Evolutionary conservation across 2,113 vertebrate genomes (phyloP), one percentile per base, ranked within the genome.

Genomic region (Aleadryas rufinucha): DNA sequence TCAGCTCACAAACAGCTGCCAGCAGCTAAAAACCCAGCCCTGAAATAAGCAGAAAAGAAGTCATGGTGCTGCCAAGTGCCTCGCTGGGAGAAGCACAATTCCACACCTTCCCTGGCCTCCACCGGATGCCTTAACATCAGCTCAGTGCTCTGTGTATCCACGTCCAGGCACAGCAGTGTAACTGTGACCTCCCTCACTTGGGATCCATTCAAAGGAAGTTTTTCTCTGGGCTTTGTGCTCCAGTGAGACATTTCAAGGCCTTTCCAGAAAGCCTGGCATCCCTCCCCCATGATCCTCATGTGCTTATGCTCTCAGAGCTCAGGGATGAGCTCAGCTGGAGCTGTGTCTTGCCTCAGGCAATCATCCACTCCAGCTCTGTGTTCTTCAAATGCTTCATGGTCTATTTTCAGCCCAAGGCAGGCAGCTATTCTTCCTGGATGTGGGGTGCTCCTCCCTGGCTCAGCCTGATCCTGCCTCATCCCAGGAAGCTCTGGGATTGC

Each of bases 71-170:
- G 31, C 31, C 66, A 82, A 52, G 53, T 28, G 27, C 45, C 31
- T 57, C 0, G 0, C 44, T 56, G 60, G 26, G 31, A 84, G 41
- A 50, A 33, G 61, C 45, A 64, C 1, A 3, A 30, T 35, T 45
- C 49, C 59, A 44, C 13, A n/a, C 7, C 35, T 50, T 84, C 54
- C 54, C 54, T 42, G 33, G n/a, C 24, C 23, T 61, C 28, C 2
- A 1, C 16, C 5, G 10, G 56, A 13, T 31, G 21, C 61, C 21
- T 68, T 16, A 52, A 59, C 20, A 9, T 27, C 3, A 3, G 16
- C 27, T 30, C 2, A 0, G 24, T 26, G 57, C 41, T 49, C 49
- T 6, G 1, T 13, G 57, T 42, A 10, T 9, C 49, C 0, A 0
- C 28, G n/a, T 19, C 13, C 4, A 16, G 52, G 57, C 84, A 71